Conservation (phyloP, 2,797 vertebrate genomes). For the Atherinosoma microstoma region DNA sequence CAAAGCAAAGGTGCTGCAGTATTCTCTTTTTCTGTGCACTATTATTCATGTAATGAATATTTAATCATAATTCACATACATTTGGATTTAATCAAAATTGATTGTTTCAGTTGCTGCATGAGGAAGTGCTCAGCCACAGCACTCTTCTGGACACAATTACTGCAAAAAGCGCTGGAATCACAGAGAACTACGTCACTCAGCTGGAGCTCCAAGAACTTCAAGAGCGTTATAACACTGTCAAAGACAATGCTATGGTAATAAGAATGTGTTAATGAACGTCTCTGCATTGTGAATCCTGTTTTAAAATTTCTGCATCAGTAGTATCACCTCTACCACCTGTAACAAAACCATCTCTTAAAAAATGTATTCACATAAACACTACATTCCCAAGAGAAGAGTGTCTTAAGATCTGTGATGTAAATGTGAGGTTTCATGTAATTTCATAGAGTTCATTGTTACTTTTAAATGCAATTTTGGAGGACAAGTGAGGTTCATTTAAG, state of each 20-base stretch:
- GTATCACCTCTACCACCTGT: not conserved
- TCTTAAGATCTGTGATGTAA: not conserved
- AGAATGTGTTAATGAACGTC: not conserved
- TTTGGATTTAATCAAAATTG: not conserved
- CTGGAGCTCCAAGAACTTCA: slow-evolving; percentile 93
- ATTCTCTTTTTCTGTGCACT: not conserved
- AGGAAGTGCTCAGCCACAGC: slow-evolving; percentile 92
- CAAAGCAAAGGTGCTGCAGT: slow-evolving; percentile 88
- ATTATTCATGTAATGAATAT: not conserved
- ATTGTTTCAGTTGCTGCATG: slow-evolving; percentile 87
- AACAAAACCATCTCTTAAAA: not conserved
- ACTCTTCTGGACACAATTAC: slow-evolving; percentile 90
- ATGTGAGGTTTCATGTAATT: not conserved
- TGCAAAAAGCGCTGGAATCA: slow-evolving; percentile 88
- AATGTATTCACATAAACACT: not conserved
- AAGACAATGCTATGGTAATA: slow-evolving; percentile 89
- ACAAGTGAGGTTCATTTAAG: not conserved
- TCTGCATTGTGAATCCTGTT: not conserved
- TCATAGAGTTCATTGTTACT: not conserved
- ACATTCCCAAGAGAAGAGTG: not conserved
- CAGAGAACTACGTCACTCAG: slow-evolving; percentile 91
- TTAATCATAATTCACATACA: too few relatives aligned
- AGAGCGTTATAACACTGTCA: slow-evolving; percentile 87
- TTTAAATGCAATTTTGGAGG: not conserved
- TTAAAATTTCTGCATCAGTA: not conserved